phyloP scores from a whole-genome alignment of 2,797 vertebrate genomes.

The Telmatherina bonti region DNA sequence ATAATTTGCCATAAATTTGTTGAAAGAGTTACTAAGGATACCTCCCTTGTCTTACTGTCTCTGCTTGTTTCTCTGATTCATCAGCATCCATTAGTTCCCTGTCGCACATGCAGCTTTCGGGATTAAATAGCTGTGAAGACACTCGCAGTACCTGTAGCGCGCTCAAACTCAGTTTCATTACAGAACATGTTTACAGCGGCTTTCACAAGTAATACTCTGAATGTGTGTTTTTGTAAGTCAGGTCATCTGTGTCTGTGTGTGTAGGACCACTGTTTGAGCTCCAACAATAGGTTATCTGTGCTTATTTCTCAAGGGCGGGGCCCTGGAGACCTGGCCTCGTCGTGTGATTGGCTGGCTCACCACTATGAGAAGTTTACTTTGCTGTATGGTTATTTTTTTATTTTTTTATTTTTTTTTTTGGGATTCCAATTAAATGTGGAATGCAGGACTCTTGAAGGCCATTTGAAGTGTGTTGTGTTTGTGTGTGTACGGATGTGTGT shows the following conservation, averaged over 20 bases:
- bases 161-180: conserved; percentile 30
- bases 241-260: conserved; percentile 49
- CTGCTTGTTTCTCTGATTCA: conserved; percentile 28
- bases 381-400: conserved; percentile 67
- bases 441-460: conserved; percentile 78
- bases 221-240: conserved; percentile 53
- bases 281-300: conserved; percentile 82
- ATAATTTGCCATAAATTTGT: background rate
- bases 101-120: conserved; percentile 10
- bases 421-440: conserved; percentile 82
- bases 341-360: conserved; percentile 67
- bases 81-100: conserved; percentile 53
- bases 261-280: conserved; percentile 54
- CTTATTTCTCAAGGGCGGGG: conserved; percentile 69
- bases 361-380: conserved; percentile 78
- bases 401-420: conserved; percentile 56
- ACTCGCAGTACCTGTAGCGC: conserved; percentile 20
- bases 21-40: conserved; percentile 38
- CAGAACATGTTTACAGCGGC: conserved; percentile 59
- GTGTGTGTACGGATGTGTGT: conserved; percentile 29
- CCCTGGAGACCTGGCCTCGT: conserved; percentile 61
- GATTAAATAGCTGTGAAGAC: conserved; percentile 56
- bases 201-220: conserved; percentile 42
- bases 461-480: conserved; percentile 72
- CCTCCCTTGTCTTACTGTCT: conserved; percentile 27